These are phyloP conservation scores for Amphipoea lucens DNA, from an alignment of 2,888 invertebrate species.

Conservation along the genomic window DNA sequence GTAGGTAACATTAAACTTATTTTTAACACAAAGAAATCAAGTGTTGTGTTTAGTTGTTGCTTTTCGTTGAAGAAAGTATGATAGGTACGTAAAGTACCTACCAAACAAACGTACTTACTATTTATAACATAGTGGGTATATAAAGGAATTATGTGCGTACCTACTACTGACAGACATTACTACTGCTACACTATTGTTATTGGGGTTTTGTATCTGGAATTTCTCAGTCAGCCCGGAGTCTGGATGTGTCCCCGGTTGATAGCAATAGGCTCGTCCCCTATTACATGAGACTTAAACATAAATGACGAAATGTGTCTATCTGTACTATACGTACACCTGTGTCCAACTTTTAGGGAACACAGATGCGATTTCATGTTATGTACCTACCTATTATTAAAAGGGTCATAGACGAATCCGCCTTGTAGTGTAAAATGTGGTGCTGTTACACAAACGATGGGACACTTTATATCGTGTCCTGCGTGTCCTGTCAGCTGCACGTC, in stretches of 20 bases:
- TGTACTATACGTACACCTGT: neutral
- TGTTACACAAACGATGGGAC: no score
- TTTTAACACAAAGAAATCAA: constrained; percentile 5
- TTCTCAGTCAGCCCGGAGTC: neutral
- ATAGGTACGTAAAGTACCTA: neutral
- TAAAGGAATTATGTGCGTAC: neutral
- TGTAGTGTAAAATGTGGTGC: no score
- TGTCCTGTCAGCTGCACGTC: no score
- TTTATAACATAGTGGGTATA: neutral
- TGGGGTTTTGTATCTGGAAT: neutral
- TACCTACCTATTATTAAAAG: neutral
- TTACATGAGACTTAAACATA: no score
- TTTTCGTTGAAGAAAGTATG: neutral
- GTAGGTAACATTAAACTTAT: constrained; percentile 11
- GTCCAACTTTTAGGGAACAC: neutral
- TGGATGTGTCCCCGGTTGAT: no score
- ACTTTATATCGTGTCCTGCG: no score
- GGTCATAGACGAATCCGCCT: no score
- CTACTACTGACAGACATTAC: neutral
- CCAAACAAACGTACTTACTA: neutral
- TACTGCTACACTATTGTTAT: neutral
- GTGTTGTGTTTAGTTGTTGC: neutral
- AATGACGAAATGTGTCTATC: neutral
- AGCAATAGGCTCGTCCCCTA: no score
- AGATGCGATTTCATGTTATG: neutral